These are phyloP conservation scores for Acanthurus tractus DNA, from an alignment of 2,797 vertebrate genomes.

Conservation along the genomic window DNA sequence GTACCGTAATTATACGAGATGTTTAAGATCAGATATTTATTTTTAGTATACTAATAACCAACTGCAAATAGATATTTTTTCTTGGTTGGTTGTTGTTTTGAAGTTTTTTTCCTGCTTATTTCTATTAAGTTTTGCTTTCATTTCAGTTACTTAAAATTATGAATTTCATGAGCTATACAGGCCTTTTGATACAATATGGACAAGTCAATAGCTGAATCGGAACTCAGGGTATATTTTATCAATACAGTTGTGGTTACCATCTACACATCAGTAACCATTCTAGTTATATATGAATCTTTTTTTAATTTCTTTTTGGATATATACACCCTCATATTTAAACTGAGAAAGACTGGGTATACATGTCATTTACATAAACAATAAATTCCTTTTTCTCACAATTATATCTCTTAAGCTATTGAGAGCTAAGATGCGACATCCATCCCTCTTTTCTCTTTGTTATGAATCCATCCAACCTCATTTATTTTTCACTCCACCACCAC, in stretches of 20 bases:
- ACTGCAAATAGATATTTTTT: not conserved
- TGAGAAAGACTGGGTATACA: not conserved
- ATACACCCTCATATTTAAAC: not conserved
- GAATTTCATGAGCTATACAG: not conserved
- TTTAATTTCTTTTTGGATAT: not conserved
- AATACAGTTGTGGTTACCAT: not conserved
- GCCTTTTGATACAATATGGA: not conserved
- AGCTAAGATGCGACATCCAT: not conserved
- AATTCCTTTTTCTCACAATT: not conserved
- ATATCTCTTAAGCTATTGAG: not conserved
- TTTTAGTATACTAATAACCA: not conserved
- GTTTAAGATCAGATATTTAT: too few species aligned
- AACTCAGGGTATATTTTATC: not conserved
- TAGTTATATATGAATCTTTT: not conserved
- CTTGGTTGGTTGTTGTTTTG: not conserved
- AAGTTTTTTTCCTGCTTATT: not conserved
- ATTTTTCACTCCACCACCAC: conserved; percentile 16
- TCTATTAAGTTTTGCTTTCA: not conserved
- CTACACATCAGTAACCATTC: not conserved
- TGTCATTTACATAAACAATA: not conserved
- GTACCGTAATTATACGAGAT: not conserved
- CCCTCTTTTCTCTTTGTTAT: not conserved
- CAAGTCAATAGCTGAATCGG: not conserved
- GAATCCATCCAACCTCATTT: conserved; percentile 38
- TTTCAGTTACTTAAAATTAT: not conserved